A percentile compares a stretch with the other conserved stretches of the same genome.
These are phyloP conservation scores for Struthio camelus DNA, from an alignment of 2,113 vertebrate genomes.

Conservation along the genomic window DNA sequence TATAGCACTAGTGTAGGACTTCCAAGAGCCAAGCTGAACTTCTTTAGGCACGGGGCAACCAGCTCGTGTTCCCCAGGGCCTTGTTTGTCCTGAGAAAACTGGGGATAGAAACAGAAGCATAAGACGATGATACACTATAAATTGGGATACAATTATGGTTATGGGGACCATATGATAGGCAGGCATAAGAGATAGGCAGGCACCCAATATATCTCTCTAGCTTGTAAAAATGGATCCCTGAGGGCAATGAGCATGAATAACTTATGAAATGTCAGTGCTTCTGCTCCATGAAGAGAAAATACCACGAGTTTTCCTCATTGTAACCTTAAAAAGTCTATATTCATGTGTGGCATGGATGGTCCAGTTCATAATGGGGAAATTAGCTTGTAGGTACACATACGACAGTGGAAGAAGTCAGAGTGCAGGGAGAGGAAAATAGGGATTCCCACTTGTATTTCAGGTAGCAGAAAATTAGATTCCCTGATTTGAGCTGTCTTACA, in stretches of 20 bases:
- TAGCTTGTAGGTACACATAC: neutral
- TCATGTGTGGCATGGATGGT: neutral
- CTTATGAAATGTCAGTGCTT: slow-evolving; percentile 12
- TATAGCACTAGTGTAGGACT: neutral
- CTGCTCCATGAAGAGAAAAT: slow-evolving; percentile 19
- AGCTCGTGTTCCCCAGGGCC: neutral
- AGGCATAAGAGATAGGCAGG: neutral
- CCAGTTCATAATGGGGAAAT: neutral
- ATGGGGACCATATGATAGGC: neutral
- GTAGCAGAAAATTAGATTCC: neutral
- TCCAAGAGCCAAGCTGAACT: neutral
- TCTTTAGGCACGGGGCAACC: neutral
- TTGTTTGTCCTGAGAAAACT: neutral
- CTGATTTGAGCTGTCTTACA: neutral
- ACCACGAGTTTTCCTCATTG: neutral
- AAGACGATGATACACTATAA: neutral
- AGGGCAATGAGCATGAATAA: slow-evolving; percentile 45
- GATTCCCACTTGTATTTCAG: neutral
- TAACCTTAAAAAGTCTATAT: neutral
- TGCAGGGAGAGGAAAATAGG: neutral
- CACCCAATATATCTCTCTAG: slow-evolving; percentile 22
- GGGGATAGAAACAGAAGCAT: neutral
- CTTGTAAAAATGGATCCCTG: slow-evolving; percentile 37
- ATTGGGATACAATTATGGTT: neutral
- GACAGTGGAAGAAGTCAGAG: neutral